Conservation (phyloP, 2,888 invertebrate genomes). For the Augiades crinisus region DNA sequence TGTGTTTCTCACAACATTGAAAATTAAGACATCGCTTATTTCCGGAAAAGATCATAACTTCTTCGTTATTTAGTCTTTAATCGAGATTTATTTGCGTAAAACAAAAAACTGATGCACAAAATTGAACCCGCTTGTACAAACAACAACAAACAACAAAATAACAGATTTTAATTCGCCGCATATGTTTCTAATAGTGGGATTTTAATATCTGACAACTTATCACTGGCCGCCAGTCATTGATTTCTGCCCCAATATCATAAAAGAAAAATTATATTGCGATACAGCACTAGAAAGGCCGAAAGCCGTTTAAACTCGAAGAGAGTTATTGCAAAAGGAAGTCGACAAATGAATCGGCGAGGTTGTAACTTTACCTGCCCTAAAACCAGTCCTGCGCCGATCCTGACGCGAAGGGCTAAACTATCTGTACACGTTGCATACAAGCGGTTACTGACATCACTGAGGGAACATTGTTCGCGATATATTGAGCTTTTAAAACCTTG, state of each 20-base stretch:
- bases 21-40: background rate
- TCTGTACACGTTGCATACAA: background rate
- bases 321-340: slow-evolving; percentile 18
- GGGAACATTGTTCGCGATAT: background rate
- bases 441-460: slow-evolving; percentile 8
- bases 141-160: too few species aligned
- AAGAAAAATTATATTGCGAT: background rate
- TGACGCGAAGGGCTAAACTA: background rate
- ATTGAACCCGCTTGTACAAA: too few species aligned
- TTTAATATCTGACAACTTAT: too few species aligned
- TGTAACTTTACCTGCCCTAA: slow-evolving; percentile 26
- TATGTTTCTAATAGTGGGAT: too few species aligned
- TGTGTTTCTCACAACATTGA: background rate
- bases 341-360: slow-evolving; percentile 6
- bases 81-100: background rate
- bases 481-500: background rate
- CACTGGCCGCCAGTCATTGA: background rate
- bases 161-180: too few species aligned
- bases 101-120: too few species aligned
- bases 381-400: slow-evolving; percentile 26
- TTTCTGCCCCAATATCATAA: background rate
- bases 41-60: too few species aligned
- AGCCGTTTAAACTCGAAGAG: background rate
- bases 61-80: too few species aligned
- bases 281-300: background rate